Evolutionary conservation across 2,888 invertebrate genomes (phyloP), one percentile per base, ranked within the genome.

Genomic region (Chrysodeixis includens): DNA sequence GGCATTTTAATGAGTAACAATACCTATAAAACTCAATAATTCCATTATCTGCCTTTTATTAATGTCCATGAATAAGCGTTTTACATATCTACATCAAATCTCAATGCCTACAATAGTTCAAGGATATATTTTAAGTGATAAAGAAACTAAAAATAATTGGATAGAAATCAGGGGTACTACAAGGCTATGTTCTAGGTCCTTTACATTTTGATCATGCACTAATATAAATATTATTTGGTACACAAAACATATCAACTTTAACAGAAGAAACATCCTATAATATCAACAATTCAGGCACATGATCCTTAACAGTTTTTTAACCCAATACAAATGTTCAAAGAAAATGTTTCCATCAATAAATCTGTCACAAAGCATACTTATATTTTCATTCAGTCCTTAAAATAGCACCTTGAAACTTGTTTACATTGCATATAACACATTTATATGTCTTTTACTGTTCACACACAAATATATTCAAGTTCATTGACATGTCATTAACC

Each of bases 401-500:
- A 46, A 46, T 20, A 58, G 57, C 35, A 35, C 16, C 12, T 52
- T 18, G 9, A 14, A 46, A 20, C 16, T 22, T 71, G 54, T 76
- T 62, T 62, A 59, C 46, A 58, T 12, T 46, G 9, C 12, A 44
- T 9, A 5, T 18, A 46, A 44, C 46, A 46, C 18, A 46, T 46
- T 46, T 16, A 9, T 18, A 1, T 70, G 32, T 64, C 69, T 77
- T 61, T 69, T 61, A 26, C 56, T 40, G 44, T 66, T 20, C 56
- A 65, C 60, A 26, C 22, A 68, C 54, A 56, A 62, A 80, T 67
- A 66, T 12, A 65, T 69, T 52, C 49, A 77, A 84, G 87, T 83
- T 88, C 87, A 86, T 67, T 68, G 81, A 84, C 88, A 87, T 86
- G 88, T 86, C 85, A 72, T 83, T 87, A 84, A 86, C 86, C 87